Evolutionary conservation across 2,888 invertebrate genomes (phyloP).

Genomic region (Chaetoderma sp.): DNA sequence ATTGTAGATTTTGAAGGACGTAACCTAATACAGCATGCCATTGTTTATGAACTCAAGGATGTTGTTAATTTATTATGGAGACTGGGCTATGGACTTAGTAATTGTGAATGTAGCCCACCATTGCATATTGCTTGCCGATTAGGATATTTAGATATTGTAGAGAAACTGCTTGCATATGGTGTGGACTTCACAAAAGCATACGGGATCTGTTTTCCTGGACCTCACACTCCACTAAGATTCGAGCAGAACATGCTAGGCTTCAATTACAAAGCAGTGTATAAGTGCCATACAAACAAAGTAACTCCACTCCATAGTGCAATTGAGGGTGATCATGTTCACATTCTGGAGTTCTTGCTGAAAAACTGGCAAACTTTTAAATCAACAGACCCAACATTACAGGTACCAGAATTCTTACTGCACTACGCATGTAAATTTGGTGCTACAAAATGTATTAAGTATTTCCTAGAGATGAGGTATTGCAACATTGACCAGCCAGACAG

Average conservation of each 20-base stretch:
- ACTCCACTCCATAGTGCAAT: conserved; percentile 65
- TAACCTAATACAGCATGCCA: conserved; percentile 81
- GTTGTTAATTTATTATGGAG: conserved; percentile 71
- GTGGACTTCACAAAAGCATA: conserved; percentile 78
- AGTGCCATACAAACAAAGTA: conserved; percentile 57
- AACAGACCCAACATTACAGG: conserved; percentile 24
- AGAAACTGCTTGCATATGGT: conserved; percentile 78
- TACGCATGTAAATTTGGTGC: conserved; percentile 76
- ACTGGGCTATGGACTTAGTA: conserved; percentile 76
- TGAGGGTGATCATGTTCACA: conserved; percentile 53
- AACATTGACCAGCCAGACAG: conserved; percentile 61
- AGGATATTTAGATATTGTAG: conserved; percentile 79
- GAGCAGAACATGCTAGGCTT: conserved; percentile 49
- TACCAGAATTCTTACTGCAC: conserved; percentile 50
- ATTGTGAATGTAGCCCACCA: conserved; percentile 81
- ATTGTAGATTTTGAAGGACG: conserved; percentile 76
- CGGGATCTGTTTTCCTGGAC: conserved; percentile 82
- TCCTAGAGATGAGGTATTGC: conserved; percentile 52
- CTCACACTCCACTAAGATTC: conserved; percentile 71
- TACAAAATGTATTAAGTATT: conserved; percentile 55
- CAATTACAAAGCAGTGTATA: conserved; percentile 58
- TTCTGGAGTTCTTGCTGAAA: conserved; percentile 46
- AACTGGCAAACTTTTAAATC: conserved; percentile 70
- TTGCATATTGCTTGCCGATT: conserved; percentile 81
- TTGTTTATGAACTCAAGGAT: conserved; percentile 79